Percentiles rank a stretch among this genome's conserved stretches.
Conservation (phyloP, 2,113 vertebrate species). For the Dromiciops gliroides region DNA sequence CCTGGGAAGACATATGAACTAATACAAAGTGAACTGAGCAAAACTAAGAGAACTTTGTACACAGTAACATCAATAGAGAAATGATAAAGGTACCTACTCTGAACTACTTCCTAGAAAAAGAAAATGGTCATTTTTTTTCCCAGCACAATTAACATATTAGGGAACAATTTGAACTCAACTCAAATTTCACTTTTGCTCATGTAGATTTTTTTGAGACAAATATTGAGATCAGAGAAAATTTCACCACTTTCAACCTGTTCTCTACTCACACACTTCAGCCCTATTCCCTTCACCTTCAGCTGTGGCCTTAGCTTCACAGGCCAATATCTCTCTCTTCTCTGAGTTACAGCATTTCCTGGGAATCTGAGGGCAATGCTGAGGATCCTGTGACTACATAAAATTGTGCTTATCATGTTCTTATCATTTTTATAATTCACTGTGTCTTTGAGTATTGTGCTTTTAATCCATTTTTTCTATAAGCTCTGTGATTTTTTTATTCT, state of each 20-base stretch:
- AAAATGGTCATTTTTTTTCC: too few relatives aligned
- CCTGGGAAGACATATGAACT: too few relatives aligned
- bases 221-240: background rate
- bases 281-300: background rate
- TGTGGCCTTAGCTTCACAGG: background rate
- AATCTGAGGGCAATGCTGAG: background rate
- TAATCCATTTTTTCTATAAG: background rate
- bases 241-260: background rate
- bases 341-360: background rate
- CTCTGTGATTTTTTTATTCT: background rate
- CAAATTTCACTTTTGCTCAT: background rate
- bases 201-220: background rate
- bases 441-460: background rate
- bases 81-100: too few relatives aligned
- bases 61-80: too few relatives aligned
- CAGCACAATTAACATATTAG: too few relatives aligned
- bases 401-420: background rate
- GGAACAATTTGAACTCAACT: background rate
- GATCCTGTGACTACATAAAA: background rate
- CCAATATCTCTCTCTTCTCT: too few relatives aligned
- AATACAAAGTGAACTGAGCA: too few relatives aligned
- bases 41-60: too few relatives aligned
- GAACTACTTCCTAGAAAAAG: too few relatives aligned
- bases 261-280: background rate
- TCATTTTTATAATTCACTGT: background rate